Evolutionary conservation across 2,113 vertebrate genomes (phyloP), one percentile per base, ranked within the genome.

Genomic region (Phalacrocorax carbo): DNA sequence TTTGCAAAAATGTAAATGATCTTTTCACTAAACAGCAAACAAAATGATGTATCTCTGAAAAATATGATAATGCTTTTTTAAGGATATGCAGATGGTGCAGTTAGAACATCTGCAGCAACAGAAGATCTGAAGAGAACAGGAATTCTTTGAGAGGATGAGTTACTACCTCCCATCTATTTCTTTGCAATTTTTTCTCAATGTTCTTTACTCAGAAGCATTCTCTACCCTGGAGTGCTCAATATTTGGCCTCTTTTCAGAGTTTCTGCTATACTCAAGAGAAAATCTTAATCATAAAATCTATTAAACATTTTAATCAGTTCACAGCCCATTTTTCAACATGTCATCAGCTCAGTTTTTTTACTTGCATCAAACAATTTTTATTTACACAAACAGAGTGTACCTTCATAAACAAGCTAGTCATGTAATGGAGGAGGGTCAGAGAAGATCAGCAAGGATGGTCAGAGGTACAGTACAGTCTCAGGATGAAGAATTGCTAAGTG

Each of bases 101-200:
- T 88, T 88, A 88, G 78, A 97, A 96, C 93, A 96, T 95, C 93
- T 97, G 95, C 95, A 97, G 91, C 61, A 90, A n/a, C 3, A 64
- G 86, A 80, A 60, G 65, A 93, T 82, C 54, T 91, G 76, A 94
- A 82, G 82, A 94, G 54, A 92, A 92, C 25, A 66, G 60, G 52
- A 91, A 65, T 87, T 96, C 79, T 94, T 92, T 92, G 69, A 65
- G 57, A 95, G 71, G 76, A 90, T 79, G 48, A 90, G 46, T 85
- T 95, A 76, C 64, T 95, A 95, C 70, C 38, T 95, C 71, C 18
- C 60, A 49, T 83, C 62, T 69, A 19, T 70, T 72, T 73, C 88
- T 65, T 76, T 62, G 38, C 40, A 42, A 38, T 79, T 91, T 85
- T 92, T 82, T 73, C 3, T 1, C 61, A 58, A 57, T 62, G 17